Conservation (phyloP, 2,888 invertebrate species). For the Amaurobius ferox region DNA sequence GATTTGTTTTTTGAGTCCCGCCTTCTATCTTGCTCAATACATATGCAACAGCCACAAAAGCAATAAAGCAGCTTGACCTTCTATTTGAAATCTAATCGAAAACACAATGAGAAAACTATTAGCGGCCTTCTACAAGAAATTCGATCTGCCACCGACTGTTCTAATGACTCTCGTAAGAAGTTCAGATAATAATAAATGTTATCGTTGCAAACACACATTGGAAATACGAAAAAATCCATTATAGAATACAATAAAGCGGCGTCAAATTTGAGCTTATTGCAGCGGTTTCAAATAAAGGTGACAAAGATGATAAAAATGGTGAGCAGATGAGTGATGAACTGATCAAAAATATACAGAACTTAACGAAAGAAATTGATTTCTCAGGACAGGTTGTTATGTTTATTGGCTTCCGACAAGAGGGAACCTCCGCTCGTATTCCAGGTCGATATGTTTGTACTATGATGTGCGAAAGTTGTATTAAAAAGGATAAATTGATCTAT, state of each 20-base stretch:
- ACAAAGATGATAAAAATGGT: not conserved
- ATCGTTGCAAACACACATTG: slow-evolving; percentile 14
- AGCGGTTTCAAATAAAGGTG: not conserved
- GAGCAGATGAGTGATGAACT: not conserved
- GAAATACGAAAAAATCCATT: not conserved
- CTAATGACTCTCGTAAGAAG: slow-evolving; percentile 13
- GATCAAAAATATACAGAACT: not conserved
- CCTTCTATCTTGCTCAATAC: not conserved
- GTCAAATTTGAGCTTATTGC: not conserved
- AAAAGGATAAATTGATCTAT: no score
- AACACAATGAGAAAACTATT: slow-evolving; percentile 15
- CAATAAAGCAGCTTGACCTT: not conserved
- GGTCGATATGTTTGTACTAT: no score
- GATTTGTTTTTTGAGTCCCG: not conserved
- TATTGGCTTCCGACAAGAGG: not conserved
- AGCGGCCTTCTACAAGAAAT: not conserved
- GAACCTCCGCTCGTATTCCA: no score
- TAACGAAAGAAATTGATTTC: not conserved
- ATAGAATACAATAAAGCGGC: not conserved
- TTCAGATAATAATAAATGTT: slow-evolving; percentile 22
- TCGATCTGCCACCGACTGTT: not conserved
- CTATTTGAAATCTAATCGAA: slow-evolving; percentile 17
- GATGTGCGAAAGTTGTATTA: no score
- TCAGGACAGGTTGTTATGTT: not conserved
- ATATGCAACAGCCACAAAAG: not conserved